These are phyloP conservation scores for Frankliniella fusca DNA, from an alignment of 2,888 invertebrate species.

Conservation along the genomic window DNA sequence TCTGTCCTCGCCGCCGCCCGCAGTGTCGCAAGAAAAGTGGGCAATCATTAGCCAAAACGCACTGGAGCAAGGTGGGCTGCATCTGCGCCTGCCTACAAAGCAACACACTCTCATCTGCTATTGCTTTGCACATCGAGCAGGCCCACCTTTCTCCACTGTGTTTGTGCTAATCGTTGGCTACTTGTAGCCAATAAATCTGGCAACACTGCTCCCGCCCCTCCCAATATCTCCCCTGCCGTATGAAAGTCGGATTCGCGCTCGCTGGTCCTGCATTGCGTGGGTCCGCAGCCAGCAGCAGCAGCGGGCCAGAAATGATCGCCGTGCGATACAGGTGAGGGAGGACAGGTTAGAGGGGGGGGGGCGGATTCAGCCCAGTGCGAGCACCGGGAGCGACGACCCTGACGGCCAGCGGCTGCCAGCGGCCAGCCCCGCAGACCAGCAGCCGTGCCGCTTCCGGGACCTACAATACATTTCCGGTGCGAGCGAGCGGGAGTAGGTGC, in stretches of 20 bases:
- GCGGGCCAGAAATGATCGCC: background rate
- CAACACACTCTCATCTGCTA: too few relatives aligned
- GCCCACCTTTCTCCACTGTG: too few relatives aligned
- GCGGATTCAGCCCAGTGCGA: background rate
- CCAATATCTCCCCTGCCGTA: background rate
- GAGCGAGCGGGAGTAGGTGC: background rate
- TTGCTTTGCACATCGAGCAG: too few relatives aligned
- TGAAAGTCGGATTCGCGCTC: background rate
- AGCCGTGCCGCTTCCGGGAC: background rate
- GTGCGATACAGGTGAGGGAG: background rate
- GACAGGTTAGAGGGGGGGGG: background rate
- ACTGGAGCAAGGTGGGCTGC: too few relatives aligned
- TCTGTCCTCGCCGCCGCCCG: too few relatives aligned
- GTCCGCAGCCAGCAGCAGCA: background rate
- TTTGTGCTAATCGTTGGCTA: too few relatives aligned
- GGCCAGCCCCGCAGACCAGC: too few relatives aligned
- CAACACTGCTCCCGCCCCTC: background rate
- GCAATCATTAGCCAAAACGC: too few relatives aligned
- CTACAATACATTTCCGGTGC: constrained; percentile 15
- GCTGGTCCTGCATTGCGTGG: background rate
- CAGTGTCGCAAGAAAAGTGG: too few relatives aligned
- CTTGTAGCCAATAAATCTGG: too few relatives aligned
- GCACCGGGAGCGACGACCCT: constrained; percentile 15
- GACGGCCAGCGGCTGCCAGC: too few relatives aligned
- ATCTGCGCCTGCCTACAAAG: too few relatives aligned